Evolutionary conservation across 2,888 invertebrate genomes (phyloP).

Genomic region (Acrocera orbiculus): DNA sequence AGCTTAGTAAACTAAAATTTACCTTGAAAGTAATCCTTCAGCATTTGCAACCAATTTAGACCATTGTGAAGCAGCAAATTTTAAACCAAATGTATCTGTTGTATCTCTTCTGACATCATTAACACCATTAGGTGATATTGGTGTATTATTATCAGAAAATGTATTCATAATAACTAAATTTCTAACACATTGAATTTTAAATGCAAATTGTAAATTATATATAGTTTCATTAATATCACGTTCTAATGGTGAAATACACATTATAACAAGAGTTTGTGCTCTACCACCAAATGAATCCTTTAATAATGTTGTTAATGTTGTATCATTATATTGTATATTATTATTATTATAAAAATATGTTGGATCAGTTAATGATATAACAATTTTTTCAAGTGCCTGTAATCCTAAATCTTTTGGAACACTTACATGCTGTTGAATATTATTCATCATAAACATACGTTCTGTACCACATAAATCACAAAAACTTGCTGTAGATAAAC

Average conservation of each 20-base stretch:
- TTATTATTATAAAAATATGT: slow-evolving; percentile 21
- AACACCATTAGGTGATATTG: slow-evolving; percentile 27
- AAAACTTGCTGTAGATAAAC: slow-evolving; percentile 55
- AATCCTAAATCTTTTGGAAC: slow-evolving; percentile 43
- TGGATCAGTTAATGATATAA: slow-evolving; percentile 38
- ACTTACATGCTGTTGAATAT: slow-evolving; percentile 32
- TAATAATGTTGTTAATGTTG: slow-evolving; percentile 47
- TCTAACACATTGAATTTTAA: slow-evolving; percentile 47
- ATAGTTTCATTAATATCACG: slow-evolving; percentile 49
- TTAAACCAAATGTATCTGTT: slow-evolving; percentile 46
- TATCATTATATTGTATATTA: slow-evolving; percentile 36
- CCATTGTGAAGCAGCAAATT: slow-evolving; percentile 70
- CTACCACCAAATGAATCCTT: slow-evolving; percentile 61
- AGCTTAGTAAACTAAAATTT: slow-evolving; percentile 17
- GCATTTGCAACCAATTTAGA: slow-evolving; percentile 68
- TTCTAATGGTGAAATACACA: slow-evolving; percentile 53
- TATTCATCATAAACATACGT: slow-evolving; percentile 32
- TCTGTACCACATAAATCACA: slow-evolving; percentile 47
- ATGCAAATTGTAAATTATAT: slow-evolving; percentile 47
- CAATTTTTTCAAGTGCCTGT: slow-evolving; percentile 46
- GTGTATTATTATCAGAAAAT: slow-evolving; percentile 46
- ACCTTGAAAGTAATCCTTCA: slow-evolving; percentile 55
- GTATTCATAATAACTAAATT: slow-evolving; percentile 56
- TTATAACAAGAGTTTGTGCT: slow-evolving; percentile 53
- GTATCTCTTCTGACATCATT: slow-evolving; percentile 8